Conservation (phyloP, 2,888 invertebrate genomes). For the Octonoba sinensis region DNA sequence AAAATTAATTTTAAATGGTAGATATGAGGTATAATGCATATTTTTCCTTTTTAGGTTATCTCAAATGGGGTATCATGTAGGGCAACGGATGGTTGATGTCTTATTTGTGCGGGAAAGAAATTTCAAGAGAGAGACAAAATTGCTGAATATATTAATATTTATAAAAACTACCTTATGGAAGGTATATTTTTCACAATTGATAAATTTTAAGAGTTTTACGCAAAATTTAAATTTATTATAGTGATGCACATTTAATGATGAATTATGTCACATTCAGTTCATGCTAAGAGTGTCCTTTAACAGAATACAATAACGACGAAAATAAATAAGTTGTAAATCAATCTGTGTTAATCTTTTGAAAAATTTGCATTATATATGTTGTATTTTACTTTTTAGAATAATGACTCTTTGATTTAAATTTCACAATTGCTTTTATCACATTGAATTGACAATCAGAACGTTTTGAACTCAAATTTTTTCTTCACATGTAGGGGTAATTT, state of each 20-base stretch:
- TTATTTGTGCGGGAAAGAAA: constrained; percentile 93
- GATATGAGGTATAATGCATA: neutral
- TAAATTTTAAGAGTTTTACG: constrained; percentile 80
- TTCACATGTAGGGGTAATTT: no score
- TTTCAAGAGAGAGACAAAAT: constrained; percentile 93
- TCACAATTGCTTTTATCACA: neutral
- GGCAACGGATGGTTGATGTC: constrained; percentile 90
- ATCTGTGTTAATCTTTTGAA: no score
- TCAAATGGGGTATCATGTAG: constrained; percentile 95
- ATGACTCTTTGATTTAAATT: neutral
- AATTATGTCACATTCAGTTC: neutral
- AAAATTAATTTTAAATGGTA: no score
- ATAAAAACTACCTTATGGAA: constrained; percentile 89
- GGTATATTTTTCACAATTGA: neutral
- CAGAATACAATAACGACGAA: no score
- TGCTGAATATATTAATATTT: constrained; percentile 93
- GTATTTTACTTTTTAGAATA: neutral
- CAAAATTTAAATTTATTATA: neutral
- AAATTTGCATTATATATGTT: no score
- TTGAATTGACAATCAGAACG: no score
- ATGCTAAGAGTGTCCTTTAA: no score
- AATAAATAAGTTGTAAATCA: no score
- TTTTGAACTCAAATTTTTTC: no score
- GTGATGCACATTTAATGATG: neutral
- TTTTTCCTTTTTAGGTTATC: constrained; percentile 79